Conservation (phyloP, 2,797 vertebrate species). For the Sebastes minor region DNA sequence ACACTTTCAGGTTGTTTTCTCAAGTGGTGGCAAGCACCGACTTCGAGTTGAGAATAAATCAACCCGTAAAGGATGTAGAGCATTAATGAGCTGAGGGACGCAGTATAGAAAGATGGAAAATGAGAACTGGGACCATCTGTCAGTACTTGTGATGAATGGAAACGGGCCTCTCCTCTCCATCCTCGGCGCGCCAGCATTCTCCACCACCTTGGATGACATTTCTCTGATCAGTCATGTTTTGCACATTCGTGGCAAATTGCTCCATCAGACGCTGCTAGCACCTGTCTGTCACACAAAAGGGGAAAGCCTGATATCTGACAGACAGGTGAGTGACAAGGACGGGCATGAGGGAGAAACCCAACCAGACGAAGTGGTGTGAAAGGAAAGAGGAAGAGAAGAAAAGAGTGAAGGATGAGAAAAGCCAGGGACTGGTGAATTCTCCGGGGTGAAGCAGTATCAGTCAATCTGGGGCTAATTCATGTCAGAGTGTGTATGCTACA, state of each 20-base stretch:
- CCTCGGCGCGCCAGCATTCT: conserved; percentile 32
- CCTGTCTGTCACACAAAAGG: conserved; percentile 72
- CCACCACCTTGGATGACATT: conserved; percentile 72
- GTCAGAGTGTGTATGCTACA: conserved; percentile 85
- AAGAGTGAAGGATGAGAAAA: conserved; percentile 33
- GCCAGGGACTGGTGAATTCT: conserved; percentile 66
- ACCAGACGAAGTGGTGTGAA: conserved; percentile 45
- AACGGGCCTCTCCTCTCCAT: conserved; percentile 54
- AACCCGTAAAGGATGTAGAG: conserved; percentile 29
- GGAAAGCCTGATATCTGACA: conserved; percentile 66
- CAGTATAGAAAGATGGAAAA: conserved; percentile 54
- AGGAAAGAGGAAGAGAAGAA: conserved; percentile 51
- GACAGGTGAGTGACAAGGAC: conserved; percentile 83
- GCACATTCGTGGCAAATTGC: conserved; percentile 82
- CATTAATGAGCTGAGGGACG: conserved; percentile 72
- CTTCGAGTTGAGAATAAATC: conserved; percentile 44
- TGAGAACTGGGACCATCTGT: conserved; percentile 69
- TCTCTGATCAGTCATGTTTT: conserved; percentile 70
- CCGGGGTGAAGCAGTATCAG: conserved; percentile 82
- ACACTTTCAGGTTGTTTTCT: conserved; percentile 29
- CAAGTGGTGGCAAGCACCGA: conserved; percentile 6
- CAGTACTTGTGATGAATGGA: conserved; percentile 68
- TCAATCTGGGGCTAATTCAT: conserved; percentile 92
- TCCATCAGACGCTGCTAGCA: conserved; percentile 78
- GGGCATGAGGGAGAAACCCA: conserved; percentile 31